phyloP scores from a whole-genome alignment of 2,888 invertebrate species.

The Hemistola chrysoprasaria region DNA sequence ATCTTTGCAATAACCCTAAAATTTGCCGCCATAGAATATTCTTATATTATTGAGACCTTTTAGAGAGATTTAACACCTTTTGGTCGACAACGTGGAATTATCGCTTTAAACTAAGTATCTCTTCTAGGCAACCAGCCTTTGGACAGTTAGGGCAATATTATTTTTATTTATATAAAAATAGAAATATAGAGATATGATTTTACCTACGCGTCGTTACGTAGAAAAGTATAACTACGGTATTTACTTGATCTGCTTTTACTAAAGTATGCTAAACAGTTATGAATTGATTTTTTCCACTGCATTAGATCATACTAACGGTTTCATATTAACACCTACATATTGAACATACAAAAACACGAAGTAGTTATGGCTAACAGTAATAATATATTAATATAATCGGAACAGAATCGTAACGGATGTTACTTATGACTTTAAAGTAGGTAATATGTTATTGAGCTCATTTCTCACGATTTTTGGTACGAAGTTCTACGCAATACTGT shows the following conservation, averaged over 20 bases:
- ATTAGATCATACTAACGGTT: slow-evolving; percentile 34
- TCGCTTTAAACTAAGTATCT: too few species aligned
- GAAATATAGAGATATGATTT: too few species aligned
- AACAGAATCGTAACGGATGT: slow-evolving; percentile 36
- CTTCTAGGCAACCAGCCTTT: too few species aligned
- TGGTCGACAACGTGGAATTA: too few species aligned
- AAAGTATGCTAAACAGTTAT: slow-evolving; percentile 26
- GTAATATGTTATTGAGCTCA: slow-evolving; percentile 1
- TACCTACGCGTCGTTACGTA: too few species aligned
- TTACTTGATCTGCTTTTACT: background rate
- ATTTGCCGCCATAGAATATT: too few species aligned
- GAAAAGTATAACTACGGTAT: too few species aligned
- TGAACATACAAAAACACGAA: slow-evolving; percentile 42
- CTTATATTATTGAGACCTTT: too few species aligned
- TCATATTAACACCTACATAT: slow-evolving; percentile 41
- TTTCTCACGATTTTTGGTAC: slow-evolving; percentile 7
- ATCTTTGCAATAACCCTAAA: background rate
- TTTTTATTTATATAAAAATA: too few species aligned
- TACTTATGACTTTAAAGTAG: slow-evolving; percentile 5
- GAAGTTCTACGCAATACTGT: too few species aligned
- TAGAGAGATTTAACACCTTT: too few species aligned
- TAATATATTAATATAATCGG: slow-evolving; percentile 39
- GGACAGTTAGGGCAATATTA: too few species aligned
- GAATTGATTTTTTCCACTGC: slow-evolving; percentile 28
- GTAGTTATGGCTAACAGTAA: slow-evolving; percentile 49